A percentile compares a stretch with the other conserved stretches of the same genome.
These are phyloP conservation scores for Meles meles DNA, from an alignment of 2,113 vertebrate species.

Conservation along the genomic window DNA sequence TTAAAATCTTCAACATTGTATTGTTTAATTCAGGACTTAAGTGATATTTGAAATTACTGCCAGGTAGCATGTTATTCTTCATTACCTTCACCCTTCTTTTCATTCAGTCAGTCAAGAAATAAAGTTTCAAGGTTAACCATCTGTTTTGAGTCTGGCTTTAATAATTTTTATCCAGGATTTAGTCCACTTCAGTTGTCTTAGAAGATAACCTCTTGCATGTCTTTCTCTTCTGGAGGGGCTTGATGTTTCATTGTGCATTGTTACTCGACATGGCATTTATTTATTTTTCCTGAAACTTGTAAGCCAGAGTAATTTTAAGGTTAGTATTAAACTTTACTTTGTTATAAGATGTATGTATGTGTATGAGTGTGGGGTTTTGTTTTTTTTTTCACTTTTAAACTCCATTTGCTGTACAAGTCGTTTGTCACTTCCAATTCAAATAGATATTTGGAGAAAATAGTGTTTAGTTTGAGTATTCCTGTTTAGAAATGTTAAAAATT, in stretches of 20 bases:
- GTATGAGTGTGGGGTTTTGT: background rate
- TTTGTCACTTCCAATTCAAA: constrained; percentile 13
- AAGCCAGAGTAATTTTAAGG: constrained; percentile 10
- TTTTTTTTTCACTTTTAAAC: constrained; percentile 4
- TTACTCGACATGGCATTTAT: background rate
- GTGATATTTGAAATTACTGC: background rate
- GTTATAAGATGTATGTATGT: background rate
- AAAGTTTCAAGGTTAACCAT: background rate
- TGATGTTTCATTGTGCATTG: background rate
- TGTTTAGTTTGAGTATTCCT: constrained; percentile 30
- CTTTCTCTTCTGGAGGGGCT: background rate
- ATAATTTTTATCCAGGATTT: background rate
- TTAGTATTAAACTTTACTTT: constrained; percentile 38
- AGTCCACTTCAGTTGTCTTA: background rate
- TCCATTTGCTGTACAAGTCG: background rate
- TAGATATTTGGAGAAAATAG: constrained; percentile 9
- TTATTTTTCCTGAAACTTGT: constrained; percentile 16
- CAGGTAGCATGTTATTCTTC: background rate
- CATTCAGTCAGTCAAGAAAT: background rate
- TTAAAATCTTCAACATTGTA: background rate
- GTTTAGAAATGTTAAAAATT: constrained; percentile 37
- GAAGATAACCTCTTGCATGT: background rate
- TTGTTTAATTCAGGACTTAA: background rate
- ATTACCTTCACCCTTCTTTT: background rate
- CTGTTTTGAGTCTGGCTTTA: constrained; percentile 8